Evolutionary conservation across 2,888 invertebrate species (phyloP).

Genomic region (Drosophila neotestacea): DNA sequence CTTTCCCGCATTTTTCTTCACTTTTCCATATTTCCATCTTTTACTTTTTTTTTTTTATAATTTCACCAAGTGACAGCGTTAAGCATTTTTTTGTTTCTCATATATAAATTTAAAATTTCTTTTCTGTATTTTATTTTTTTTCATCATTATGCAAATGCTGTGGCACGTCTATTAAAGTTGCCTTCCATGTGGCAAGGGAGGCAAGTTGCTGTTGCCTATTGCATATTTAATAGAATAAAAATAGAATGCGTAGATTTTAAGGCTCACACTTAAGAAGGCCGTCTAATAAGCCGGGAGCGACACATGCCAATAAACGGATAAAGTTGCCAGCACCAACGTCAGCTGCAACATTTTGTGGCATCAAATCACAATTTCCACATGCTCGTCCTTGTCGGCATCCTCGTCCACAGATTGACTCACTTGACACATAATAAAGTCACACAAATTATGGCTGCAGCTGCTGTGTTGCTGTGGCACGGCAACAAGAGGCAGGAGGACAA

Average conservation of each 20-base stretch:
- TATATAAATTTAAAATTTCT: constrained; percentile 30
- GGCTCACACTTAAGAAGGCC: constrained; percentile 7
- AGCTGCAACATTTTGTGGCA: constrained; percentile 29
- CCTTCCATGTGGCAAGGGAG: constrained; percentile 6
- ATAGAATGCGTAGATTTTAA: constrained; percentile 20
- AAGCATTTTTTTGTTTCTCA: constrained; percentile 17
- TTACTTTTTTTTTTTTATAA: constrained; percentile 37
- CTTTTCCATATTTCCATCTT: constrained; percentile 26
- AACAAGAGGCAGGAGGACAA: background rate
- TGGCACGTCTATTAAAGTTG: constrained; percentile 44
- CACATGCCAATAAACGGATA: constrained; percentile 74
- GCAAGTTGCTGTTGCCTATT: constrained; percentile 19
- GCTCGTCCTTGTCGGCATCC: constrained; percentile 28
- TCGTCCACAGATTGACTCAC: constrained; percentile 77
- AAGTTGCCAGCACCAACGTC: constrained; percentile 16
- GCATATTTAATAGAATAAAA: constrained; percentile 63
- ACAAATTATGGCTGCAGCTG: constrained; percentile 75
- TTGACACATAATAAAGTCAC: constrained; percentile 81
- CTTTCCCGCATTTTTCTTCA: background rate
- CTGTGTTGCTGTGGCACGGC: constrained; percentile 18
- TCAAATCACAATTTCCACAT: constrained; percentile 37
- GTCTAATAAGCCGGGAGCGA: constrained; percentile 53
- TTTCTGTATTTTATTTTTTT: constrained; percentile 8
- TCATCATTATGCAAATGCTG: constrained; percentile 67
- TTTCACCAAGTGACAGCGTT: constrained; percentile 63